Evolutionary conservation across 2,888 invertebrate genomes (phyloP).

Genomic region (Diabrotica balteata): DNA sequence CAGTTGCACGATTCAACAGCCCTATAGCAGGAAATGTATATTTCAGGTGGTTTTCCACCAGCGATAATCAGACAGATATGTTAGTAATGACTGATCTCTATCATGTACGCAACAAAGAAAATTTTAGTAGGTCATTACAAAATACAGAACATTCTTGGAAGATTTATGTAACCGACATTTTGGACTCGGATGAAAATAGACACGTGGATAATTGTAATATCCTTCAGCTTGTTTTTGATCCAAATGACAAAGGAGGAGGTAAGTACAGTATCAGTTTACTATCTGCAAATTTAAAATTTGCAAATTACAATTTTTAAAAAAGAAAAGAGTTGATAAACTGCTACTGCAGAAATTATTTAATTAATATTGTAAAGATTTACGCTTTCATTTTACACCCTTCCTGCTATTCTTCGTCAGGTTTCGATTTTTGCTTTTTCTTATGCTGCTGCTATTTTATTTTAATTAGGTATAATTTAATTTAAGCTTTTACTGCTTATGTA

Average conservation of each 20-base stretch:
- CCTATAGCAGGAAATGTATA: slow-evolving; percentile 79
- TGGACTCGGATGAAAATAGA: slow-evolving; percentile 75
- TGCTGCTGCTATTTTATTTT: no score
- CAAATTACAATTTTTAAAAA: no score
- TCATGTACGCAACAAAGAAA: slow-evolving; percentile 67
- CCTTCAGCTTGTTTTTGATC: slow-evolving; percentile 84
- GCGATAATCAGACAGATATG: slow-evolving; percentile 72
- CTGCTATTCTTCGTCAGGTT: no score
- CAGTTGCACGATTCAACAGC: slow-evolving; percentile 78
- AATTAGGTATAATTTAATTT: no score
- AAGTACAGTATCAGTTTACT: slow-evolving; percentile 42
- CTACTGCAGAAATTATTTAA: no score
- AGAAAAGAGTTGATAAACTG: no score
- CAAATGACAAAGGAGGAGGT: slow-evolving; percentile 68
- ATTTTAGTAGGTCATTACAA: slow-evolving; percentile 60
- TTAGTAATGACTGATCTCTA: slow-evolving; percentile 81
- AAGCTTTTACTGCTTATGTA: no score
- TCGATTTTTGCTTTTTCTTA: no score
- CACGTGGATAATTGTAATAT: slow-evolving; percentile 83
- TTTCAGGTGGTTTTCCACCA: slow-evolving; percentile 72
- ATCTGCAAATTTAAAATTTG: background rate
- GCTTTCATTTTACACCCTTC: no score
- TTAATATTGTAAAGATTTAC: no score
- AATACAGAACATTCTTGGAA: slow-evolving; percentile 87
- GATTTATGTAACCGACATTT: slow-evolving; percentile 86